These are phyloP conservation scores for Vanessa tameamea DNA, from an alignment of 1,140 invertebrate species.

Conservation along the genomic window DNA sequence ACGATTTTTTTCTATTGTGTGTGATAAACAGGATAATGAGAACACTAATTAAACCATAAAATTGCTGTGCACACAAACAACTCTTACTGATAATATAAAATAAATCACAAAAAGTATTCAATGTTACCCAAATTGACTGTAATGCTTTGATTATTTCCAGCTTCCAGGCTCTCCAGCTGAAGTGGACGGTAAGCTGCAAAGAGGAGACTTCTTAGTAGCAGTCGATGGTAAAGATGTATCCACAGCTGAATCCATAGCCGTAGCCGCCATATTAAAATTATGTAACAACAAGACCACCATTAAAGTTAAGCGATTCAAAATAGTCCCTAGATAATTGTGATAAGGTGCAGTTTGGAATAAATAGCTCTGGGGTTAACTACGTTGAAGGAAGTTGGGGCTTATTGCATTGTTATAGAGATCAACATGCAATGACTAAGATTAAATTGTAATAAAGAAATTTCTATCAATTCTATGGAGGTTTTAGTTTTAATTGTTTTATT, in stretches of 20 bases:
- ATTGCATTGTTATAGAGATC: neutral
- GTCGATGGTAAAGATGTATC: conserved; percentile 95
- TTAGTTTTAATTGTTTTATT: neutral
- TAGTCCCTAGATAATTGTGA: conserved; percentile 41
- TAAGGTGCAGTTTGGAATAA: conserved; percentile 3
- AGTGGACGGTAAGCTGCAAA: conserved; percentile 93
- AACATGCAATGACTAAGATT: too few species aligned
- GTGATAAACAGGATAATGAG: too few species aligned
- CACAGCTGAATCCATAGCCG: conserved; percentile 90
- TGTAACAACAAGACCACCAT: conserved; percentile 88
- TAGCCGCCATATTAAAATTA: conserved; percentile 93
- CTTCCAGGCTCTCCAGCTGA: conserved; percentile 94
- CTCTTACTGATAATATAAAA: too few species aligned
- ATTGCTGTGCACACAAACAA: too few species aligned
- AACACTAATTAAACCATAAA: too few species aligned
- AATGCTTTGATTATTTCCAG: conserved; percentile 78
- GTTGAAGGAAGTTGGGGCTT: neutral
- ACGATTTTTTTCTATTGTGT: too few species aligned
- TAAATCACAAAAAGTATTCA: too few species aligned
- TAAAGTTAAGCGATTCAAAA: conserved; percentile 91
- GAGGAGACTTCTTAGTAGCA: conserved; percentile 94
- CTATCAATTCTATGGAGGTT: neutral
- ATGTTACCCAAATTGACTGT: too few species aligned
- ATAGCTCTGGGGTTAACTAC: neutral
- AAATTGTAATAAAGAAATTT: neutral